Evolutionary conservation across 23 tunicate genomes (phyloP), one percentile per base, ranked within the genome.

Genomic region (Styela plicata): DNA sequence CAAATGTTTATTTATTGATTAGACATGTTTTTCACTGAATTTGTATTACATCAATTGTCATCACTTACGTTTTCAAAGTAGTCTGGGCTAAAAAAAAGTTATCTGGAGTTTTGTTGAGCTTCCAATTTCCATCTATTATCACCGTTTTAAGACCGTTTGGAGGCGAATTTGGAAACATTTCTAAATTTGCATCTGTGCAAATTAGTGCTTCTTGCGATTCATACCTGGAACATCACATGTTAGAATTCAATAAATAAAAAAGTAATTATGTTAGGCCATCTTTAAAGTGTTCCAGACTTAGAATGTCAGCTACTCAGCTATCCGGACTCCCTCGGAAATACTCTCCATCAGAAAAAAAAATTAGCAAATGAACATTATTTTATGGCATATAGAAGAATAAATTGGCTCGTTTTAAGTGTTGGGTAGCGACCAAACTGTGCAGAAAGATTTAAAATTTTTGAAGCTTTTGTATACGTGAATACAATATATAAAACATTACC

Each of bases 121-220:
- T 1, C 21, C 18, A 7, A 27, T 76, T 76, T 53, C 81, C 64
- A 7, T 36, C 17, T 21, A 76, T 76, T 52, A 52, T 27, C 66
- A 76, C 81, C 32, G 28, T 26, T 1, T 53, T 76, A 13, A 76
- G 64, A 44, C 81, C 81, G 10, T 44, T 16, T 24, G 81, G 81
- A 31, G 81, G 81, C 18, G 64, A 24, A 1, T 52, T 53, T 13
- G 81, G 81, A 53, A 76, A 76, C 13, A 7, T 24, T 21, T 53
- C 27, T 17, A 76, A 30, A 76, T 76, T 76, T 17, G 64, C 66
- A 25, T 44, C 19, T 7, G 81, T 76, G 1, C 81, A 76, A 26
- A 36, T 76, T 23, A 76, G 66, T 44, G 0, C 22, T 1, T 44
- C 23, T 31, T 75, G 80, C 20, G 65, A 26, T 26, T 52, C 66